Evolutionary conservation across 2,113 vertebrate genomes (phyloP).

Genomic region (Dendropsophus ebraccatus): DNA sequence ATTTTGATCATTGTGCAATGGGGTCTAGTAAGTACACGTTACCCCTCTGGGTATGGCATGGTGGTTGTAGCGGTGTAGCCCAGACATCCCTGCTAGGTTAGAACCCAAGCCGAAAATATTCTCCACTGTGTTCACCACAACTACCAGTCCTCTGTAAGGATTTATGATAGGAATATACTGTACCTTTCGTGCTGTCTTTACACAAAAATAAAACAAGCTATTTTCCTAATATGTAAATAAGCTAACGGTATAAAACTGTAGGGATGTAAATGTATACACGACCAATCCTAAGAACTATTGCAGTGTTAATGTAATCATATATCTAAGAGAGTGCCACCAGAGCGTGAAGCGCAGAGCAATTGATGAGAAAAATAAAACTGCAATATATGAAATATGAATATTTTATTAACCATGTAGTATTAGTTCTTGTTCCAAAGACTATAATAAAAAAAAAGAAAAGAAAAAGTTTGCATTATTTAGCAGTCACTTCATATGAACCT

Average conservation of each 20-base stretch:
- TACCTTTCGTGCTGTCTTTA: background rate
- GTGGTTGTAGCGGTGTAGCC: background rate
- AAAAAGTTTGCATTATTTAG: conserved; percentile 42
- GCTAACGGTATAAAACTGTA: background rate
- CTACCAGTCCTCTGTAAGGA: background rate
- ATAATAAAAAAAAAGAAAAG: conserved; percentile 1
- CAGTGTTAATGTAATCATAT: conserved; percentile 16
- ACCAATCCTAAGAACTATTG: background rate
- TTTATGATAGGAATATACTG: background rate
- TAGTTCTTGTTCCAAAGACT: conserved; percentile 21
- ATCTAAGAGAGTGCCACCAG: conserved; percentile 19
- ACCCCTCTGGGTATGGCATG: background rate
- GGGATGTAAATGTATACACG: background rate
- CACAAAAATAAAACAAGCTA: background rate
- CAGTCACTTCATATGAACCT: conserved; percentile 21
- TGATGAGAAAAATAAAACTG: conserved; percentile 39
- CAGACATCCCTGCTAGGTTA: background rate
- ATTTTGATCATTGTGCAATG: no score
- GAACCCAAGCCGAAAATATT: background rate
- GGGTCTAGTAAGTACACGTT: no score
- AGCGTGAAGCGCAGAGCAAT: conserved; percentile 9
- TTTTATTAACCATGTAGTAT: conserved; percentile 44
- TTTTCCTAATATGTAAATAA: conserved; percentile 23
- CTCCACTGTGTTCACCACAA: background rate
- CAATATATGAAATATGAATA: conserved; percentile 51